Evolutionary conservation across 2,797 vertebrate species (phyloP), one percentile per base, ranked within the genome.

Genomic region (Ctenochaetus hawaiiensis): DNA sequence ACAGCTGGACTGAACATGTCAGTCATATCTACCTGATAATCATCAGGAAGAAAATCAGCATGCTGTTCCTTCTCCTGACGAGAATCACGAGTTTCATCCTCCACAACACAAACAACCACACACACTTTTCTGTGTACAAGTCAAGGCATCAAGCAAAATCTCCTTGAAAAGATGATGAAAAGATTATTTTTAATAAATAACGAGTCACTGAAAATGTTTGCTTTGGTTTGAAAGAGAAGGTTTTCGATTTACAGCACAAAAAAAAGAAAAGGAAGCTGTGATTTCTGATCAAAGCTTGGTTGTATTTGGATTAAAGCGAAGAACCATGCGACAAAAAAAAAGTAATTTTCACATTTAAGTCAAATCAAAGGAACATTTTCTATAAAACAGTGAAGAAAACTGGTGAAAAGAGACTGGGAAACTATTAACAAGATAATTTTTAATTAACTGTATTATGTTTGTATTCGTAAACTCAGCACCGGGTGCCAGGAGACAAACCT

Each of bases 21-120:
- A 0, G 57, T 67, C 45, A 58, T 2, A 52, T 52, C 45, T 41
- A 14, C 20, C 13, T 12, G 67, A 72, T 67, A 66, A 56, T 66
- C 43, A 63, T 17, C 43, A 26, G 37, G 23, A 51, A 17, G 37
- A 12, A 69, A 47, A 23, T 63, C n/a, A 56, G 20, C n/a, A 11
- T 4, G 6, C 20, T 78, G 14, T 17, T 68, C 18, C 34, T 45
- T 53, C 6, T 65, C 6, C 6, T 20, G 11, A 56, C 1, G 18
- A 60, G 16, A 66, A 61, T n/a, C 8, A 8, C 0, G 4, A 30
- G 17, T 10, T 6, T 23, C 11, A 0, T 10, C 2, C 23, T 8
- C 1, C 2, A 5, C 4, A 44, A 26, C 47, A 47, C 26, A 17
- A 14, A 47, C 45, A 47, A 44, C 41, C 41, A 44, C 43, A 44